Percentiles rank a stretch among this genome's conserved stretches.
These are phyloP conservation scores for Silurus aristotelis DNA, from an alignment of 2,797 vertebrate genomes.

Conservation along the genomic window DNA sequence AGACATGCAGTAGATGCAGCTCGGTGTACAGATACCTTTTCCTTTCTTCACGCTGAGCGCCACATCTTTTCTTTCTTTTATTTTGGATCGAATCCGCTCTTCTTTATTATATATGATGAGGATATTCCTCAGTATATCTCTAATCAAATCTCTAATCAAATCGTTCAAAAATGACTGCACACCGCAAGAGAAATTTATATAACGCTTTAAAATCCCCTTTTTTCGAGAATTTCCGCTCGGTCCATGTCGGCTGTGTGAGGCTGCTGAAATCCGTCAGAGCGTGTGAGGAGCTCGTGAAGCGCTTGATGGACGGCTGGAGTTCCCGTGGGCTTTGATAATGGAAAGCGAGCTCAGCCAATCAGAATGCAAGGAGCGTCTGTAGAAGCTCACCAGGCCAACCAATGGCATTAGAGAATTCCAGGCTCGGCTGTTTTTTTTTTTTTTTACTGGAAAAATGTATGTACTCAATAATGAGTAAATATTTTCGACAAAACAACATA, in stretches of 20 bases:
- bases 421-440: background rate
- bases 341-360: slow-evolving; percentile 46
- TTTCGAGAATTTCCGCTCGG: background rate
- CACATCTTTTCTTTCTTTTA: background rate
- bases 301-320: slow-evolving; percentile 26
- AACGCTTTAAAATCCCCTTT: background rate
- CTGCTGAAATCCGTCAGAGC: slow-evolving; percentile 18
- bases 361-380: slow-evolving; percentile 27
- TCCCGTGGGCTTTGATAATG: slow-evolving; percentile 22
- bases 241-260: background rate
- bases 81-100: background rate
- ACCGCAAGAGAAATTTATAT: too few species aligned
- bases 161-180: background rate
- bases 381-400: slow-evolving; percentile 20
- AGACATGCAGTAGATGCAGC: slow-evolving; percentile 18
- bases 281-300: slow-evolving; percentile 21
- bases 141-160: background rate
- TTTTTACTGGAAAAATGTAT: background rate
- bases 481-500: too few species aligned
- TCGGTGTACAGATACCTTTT: slow-evolving; percentile 4
- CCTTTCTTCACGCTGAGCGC: slow-evolving; percentile 3
- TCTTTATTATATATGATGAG: background rate
- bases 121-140: background rate
- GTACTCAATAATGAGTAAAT: too few species aligned
- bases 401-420: slow-evolving; percentile 26